Evolutionary conservation across 2,888 invertebrate species (phyloP).

Genomic region (Eremobia ochroleuca): DNA sequence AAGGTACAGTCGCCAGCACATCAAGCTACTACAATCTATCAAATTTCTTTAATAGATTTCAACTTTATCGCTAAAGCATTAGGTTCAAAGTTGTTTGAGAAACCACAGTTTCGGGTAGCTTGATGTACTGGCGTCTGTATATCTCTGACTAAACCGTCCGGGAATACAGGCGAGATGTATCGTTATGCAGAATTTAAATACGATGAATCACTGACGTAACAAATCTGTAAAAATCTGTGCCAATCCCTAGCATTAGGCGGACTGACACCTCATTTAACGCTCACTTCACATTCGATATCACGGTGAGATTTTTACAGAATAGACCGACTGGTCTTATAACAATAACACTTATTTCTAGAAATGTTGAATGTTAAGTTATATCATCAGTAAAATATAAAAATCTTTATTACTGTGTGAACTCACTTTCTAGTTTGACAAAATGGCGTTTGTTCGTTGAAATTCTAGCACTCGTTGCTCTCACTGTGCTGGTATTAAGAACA

Average conservation of each 20-base stretch:
- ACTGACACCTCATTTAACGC: no score
- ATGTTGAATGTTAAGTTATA: slow-evolving; percentile 53
- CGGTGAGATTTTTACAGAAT: no score
- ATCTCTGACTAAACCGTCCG: neutral
- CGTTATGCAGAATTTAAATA: neutral
- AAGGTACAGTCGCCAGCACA: no score
- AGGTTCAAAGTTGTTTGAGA: no score
- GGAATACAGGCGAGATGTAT: neutral
- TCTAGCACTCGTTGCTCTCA: slow-evolving; percentile 23
- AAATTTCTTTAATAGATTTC: no score
- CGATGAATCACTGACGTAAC: slow-evolving; percentile 26
- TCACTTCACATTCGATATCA: no score
- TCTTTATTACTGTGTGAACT: slow-evolving; percentile 60
- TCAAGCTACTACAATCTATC: no score
- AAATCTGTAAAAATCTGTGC: no score
- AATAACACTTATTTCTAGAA: slow-evolving; percentile 43
- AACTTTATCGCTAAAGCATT: no score
- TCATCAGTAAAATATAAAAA: slow-evolving; percentile 56
- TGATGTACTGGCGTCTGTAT: no score
- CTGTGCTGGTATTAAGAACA: slow-evolving; percentile 22
- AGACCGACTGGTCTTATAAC: slow-evolving; percentile 47
- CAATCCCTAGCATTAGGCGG: no score
- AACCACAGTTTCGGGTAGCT: no score
- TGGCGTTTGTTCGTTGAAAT: slow-evolving; percentile 41
- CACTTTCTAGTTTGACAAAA: slow-evolving; percentile 62